Base-by-base conservation (phyloP, 1,140 invertebrate genomes). In the Hyles euphorbiae region DNA sequence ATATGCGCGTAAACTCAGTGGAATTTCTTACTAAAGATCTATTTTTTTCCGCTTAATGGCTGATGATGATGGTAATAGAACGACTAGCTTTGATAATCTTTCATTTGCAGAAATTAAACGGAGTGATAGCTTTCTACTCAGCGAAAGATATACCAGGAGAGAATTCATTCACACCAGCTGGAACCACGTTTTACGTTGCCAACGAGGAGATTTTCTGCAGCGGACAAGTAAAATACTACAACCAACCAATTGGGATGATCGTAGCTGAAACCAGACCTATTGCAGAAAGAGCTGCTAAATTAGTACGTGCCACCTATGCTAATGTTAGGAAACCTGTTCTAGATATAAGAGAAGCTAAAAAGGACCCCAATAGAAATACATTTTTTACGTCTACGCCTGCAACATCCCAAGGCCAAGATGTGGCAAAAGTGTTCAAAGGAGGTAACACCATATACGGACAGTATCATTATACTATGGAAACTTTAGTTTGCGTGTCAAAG, bases 91-190 rank as follows among this genome's bases (percentile, higher is more conserved):
- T 22, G 22, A 22, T 22, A 22, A 22, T 22, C 22, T 52, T 55
- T 34, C 2, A 33, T 40, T 34, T 68, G 60, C 58, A 78, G 76
- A 61, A 62, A 44, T 36, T 62, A 36, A 69, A 66, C 32, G 74
- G 76, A 32, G 76, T 78, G 1, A 51, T 76, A 46, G 67, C 57
- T 47, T 78, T 95, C 68, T 92, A 92, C 63, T 90, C 91, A 33
- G 93, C 92, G 3, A 92, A 92, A 63, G 95, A 96, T 78, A 90
- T 96, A 48, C 94, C 94, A 3, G 94, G 94, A 2, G 78, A 82
- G 51, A 95, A 95, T 76, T 67, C 78, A 3, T 92, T 90, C 33
- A 82, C 74, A 7, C 60, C 74, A 7, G 64, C 36, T 3, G 5
- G 55, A 0, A 34, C 54, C 67, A 40, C 56, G 8, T n/a, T 49